Evolutionary conservation across 2,113 vertebrate species (phyloP).

Genomic region (Manacus vitellinus): DNA sequence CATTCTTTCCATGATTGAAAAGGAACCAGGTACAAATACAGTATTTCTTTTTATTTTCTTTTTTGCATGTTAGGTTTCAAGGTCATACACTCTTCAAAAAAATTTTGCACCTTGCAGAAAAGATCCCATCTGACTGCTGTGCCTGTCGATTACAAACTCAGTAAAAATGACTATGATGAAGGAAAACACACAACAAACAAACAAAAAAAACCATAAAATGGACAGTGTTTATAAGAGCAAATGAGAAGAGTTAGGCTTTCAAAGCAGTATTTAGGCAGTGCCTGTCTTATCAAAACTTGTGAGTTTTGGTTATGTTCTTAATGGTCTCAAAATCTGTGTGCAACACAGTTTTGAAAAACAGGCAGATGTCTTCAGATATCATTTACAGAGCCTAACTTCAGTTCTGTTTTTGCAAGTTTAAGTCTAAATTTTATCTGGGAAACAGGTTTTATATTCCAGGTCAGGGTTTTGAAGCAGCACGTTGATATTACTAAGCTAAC

Average conservation of each 20-base stretch:
- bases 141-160: neutral
- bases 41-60: neutral
- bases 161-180: neutral
- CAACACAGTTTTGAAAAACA: neutral
- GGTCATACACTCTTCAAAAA: neutral
- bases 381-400: neutral
- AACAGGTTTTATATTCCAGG: neutral
- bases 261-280: neutral
- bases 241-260: neutral
- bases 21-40: neutral
- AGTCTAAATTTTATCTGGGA: neutral
- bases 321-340: neutral
- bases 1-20: neutral
- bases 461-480: neutral
- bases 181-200: neutral
- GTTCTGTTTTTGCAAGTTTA: neutral
- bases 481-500: neutral
- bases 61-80: neutral
- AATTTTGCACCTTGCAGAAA: neutral
- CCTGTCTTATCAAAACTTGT: neutral
- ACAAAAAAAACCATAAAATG: neutral
- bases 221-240: neutral
- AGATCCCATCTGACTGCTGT: neutral
- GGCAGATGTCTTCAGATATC: neutral
- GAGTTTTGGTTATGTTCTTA: neutral